phyloP scores from a whole-genome alignment of 23 tunicate species.

The Phallusia fumigata region DNA sequence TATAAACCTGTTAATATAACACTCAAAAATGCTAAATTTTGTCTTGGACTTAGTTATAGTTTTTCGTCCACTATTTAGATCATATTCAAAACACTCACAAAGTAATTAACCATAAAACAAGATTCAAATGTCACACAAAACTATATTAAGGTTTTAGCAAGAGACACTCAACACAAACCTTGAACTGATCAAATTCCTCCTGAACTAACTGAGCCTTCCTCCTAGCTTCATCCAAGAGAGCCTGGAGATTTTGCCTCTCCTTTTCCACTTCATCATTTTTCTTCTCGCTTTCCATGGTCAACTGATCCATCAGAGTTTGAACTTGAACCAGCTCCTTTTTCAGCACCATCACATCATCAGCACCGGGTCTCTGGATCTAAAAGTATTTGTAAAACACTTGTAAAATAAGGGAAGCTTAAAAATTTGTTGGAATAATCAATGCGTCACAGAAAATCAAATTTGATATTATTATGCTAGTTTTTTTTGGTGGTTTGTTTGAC shows the following conservation, averaged over 20 bases:
- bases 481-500: too few relatives aligned
- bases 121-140: too few relatives aligned
- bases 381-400: neutral
- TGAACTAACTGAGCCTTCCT: constrained; percentile 35
- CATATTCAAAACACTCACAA: too few relatives aligned
- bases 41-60: too few relatives aligned
- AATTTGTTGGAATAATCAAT: too few relatives aligned
- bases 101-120: too few relatives aligned
- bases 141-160: too few relatives aligned
- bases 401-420: neutral
- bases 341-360: constrained; percentile 91
- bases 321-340: constrained; percentile 92
- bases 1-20: too few relatives aligned
- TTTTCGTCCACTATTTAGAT: too few relatives aligned
- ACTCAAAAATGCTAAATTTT: too few relatives aligned
- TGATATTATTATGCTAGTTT: too few relatives aligned
- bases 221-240: constrained; percentile 45
- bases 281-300: constrained; percentile 72
- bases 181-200: constrained; percentile 46
- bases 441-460: too few relatives aligned
- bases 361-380: constrained; percentile 86
- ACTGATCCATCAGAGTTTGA: constrained; percentile 86
- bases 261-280: constrained; percentile 47
- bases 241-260: constrained; percentile 45
- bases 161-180: neutral